Base-by-base conservation (phyloP, 2,888 invertebrate species). In the Danaus chrysippus region DNA sequence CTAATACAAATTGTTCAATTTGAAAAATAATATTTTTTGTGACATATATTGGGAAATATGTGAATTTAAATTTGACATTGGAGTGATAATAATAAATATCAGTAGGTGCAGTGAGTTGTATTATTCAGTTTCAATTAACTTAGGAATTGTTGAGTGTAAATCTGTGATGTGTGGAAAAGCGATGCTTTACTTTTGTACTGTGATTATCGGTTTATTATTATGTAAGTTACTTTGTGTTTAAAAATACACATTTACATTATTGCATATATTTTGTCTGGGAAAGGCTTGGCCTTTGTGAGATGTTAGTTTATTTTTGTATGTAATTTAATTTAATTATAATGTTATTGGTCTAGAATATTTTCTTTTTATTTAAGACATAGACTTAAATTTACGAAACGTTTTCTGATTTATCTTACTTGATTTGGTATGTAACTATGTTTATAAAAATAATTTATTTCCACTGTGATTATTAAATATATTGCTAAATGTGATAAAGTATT, bases 181-280 rank as follows among this genome's bases (percentile, higher is more conserved):
- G 78, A 85, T 86, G 90, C 87, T 90, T 90, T 90, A 89, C 86
- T 89, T 86, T 87, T 87, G 83, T 87, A 88, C 89, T 89, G 90
- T 89, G 89, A 89, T 89, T 85, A 86, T 77, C 77, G 85, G 81
- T 81, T 67, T 81, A 79, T 34, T 34, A 34, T 76, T 83, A 80
- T 80, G 76, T 80, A 76, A 76, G 81, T 79, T 79, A 84, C 81
- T 82, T 83, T 81, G 79, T 82, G 80, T 85, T n/a, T 79, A 73
- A 17, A 76, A 72, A 77, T 78, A 77, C 74, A 81, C 74, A 54
- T 59, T 60, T 64, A 60, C 56, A 62, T 65, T 62, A 63, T 59
- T 58, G 23, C 23, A 34, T 34, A 56, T 54, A 63, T 59, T 56
- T 65, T 59, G 62, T 62, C 56, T 56, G 44, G 42, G 61, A 34